phyloP scores from a whole-genome alignment of 2,113 vertebrate species.

The Ailuropoda melanoleuca region DNA sequence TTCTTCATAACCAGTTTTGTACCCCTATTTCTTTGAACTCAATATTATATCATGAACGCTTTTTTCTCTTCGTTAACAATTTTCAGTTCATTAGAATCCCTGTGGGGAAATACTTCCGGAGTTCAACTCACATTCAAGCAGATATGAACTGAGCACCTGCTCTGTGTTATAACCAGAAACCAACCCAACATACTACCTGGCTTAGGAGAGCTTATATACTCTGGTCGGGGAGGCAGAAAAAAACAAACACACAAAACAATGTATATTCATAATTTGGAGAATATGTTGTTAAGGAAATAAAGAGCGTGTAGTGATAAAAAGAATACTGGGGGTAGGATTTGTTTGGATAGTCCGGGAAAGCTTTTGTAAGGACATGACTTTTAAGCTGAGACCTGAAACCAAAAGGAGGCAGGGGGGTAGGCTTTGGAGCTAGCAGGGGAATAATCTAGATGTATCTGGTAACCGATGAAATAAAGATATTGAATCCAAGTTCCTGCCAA shows the following conservation, averaged over 20 bases:
- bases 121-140: not conserved
- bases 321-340: not conserved
- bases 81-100: not conserved
- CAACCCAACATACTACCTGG: not conserved
- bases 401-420: not conserved
- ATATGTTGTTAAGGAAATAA: not conserved
- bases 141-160: not conserved
- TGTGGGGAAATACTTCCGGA: not conserved
- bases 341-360: not conserved
- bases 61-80: not conserved
- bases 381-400: not conserved
- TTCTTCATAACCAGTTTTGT: not conserved
- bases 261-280: not conserved
- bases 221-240: not conserved
- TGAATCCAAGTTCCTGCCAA: not conserved
- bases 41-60: not conserved
- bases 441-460: too few relatives aligned
- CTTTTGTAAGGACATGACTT: not conserved
- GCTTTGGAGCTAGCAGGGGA: not conserved
- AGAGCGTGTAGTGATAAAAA: not conserved
- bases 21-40: not conserved
- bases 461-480: not conserved
- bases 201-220: not conserved
- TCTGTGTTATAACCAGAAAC: not conserved
- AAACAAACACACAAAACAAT: not conserved